Base-by-base conservation (phyloP, 1,140 invertebrate species). In the Drosophila nebulosa region DNA sequence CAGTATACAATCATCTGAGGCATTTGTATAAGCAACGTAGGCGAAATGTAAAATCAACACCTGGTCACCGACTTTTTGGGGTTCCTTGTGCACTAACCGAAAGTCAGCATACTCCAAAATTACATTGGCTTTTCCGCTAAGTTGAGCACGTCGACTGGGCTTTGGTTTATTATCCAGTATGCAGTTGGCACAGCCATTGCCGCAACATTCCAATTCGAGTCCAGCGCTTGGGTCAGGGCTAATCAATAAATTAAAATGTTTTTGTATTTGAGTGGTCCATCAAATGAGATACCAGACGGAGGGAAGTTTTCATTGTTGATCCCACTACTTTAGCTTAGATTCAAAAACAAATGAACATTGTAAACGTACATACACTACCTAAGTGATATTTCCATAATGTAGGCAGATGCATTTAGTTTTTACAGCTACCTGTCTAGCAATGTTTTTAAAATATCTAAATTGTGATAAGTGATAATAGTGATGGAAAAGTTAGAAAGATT, bases 121-220 rank as follows among this genome's bases (percentile, higher is more conserved):
- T 0, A 89, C 63, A 57, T 91, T 91, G 0, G 51, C 42, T 42
- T 91, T 90, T 5, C 72, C 80, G 10, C 69, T 51, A 21, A 90
- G 12, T 21, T 74, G 52, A 4, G 75, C 72, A 22, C 69, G 71
- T 7, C 58, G 32, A 16, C 69, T 89, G 0, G 73, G 66, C 35
- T 58, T 64, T 10, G 76, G 74, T 4, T 74, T 79, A 24, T 79
- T 70, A 66, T 91, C 74, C 18, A 91, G 59, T n/a, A 91, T 85
- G 69, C 90, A 91, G 58, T 91, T 91, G 12, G 78, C 72, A 65
- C 90, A 91, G 14, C 90, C 90, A 79, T 91, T 91, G 51, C 90
- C 90, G 21, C 90, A 91, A 51, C 90, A 91, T 18, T 91, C 90
- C 5, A 46, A 75, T 14, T 64, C 66, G 32, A 63, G 18, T 6